Evolutionary conservation across 2,888 invertebrate genomes (phyloP).

Genomic region (Mimachlamys varia): DNA sequence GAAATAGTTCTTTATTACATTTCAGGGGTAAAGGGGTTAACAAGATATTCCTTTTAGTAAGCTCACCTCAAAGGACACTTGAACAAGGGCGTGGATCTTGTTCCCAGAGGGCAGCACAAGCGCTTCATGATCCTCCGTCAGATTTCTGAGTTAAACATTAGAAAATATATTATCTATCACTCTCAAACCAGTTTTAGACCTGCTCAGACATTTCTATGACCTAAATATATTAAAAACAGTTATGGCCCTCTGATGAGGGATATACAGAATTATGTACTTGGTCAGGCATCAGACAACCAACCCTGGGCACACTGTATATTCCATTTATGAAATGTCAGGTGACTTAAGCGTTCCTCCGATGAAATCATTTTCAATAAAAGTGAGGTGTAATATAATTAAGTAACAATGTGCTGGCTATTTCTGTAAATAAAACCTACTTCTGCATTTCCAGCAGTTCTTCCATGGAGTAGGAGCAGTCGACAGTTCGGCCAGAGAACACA

Average conservation of each 20-base stretch:
- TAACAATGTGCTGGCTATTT: neutral
- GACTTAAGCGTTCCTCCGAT: no score
- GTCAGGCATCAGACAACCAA: no score
- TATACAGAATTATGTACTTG: no score
- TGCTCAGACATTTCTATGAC: neutral
- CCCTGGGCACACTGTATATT: no score
- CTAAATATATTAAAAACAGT: no score
- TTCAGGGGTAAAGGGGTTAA: no score
- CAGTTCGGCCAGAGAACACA: conserved; percentile 73
- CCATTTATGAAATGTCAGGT: no score
- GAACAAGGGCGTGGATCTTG: conserved; percentile 76
- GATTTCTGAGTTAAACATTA: conserved; percentile 62
- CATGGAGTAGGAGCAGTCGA: conserved; percentile 74
- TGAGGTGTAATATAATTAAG: neutral
- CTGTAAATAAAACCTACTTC: conserved; percentile 61
- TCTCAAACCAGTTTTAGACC: no score
- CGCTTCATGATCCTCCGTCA: conserved; percentile 76
- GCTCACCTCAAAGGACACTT: conserved; percentile 76
- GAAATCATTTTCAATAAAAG: no score
- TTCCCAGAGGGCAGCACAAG: conserved; percentile 76
- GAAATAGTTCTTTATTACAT: no score
- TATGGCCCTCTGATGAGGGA: no score
- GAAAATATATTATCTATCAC: neutral
- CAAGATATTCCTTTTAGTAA: neutral
- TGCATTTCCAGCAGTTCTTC: conserved; percentile 77